Evolutionary conservation across 2,888 invertebrate genomes (phyloP).

Genomic region (Hemaris fuciformis): DNA sequence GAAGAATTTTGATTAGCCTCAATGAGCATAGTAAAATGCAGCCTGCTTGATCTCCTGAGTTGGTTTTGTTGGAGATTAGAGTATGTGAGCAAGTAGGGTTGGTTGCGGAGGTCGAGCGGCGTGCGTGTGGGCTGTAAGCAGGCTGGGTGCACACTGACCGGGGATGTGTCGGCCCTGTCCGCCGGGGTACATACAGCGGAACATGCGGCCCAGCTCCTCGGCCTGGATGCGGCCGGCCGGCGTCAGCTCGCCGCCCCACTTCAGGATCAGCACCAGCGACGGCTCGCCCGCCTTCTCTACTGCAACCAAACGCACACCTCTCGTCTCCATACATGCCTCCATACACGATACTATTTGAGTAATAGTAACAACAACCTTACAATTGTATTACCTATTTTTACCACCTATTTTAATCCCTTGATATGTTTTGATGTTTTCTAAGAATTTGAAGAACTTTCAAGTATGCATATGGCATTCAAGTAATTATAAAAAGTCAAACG

Average conservation of each 20-base stretch:
- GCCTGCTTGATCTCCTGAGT: not conserved
- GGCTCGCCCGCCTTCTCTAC: conserved; percentile 94
- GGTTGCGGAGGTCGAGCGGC: not conserved
- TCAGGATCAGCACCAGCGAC: conserved; percentile 96
- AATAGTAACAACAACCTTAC: too few species aligned
- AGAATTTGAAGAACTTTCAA: too few species aligned
- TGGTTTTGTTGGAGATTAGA: not conserved
- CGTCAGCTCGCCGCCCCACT: conserved; percentile 99
- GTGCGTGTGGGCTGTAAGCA: not conserved
- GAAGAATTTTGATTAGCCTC: not conserved
- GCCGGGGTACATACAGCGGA: conserved; percentile 99
- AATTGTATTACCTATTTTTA: too few species aligned
- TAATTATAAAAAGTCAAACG: too few species aligned
- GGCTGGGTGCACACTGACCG: conserved; percentile 75
- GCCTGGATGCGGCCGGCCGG: conserved; percentile 98
- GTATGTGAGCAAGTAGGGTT: too few species aligned
- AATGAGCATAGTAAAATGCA: not conserved
- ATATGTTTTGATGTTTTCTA: too few species aligned
- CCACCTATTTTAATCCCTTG: not conserved
- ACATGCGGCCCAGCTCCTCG: conserved; percentile 97
- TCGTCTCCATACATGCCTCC: not conserved
- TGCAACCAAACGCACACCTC: conserved; percentile 31
- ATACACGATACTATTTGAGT: not conserved
- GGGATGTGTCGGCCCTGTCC: conserved; percentile 94
- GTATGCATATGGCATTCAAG: too few species aligned